Evolutionary conservation across 1,140 invertebrate species (phyloP), one percentile per base, ranked within the genome.

Genomic region (Lepidostoma basale): DNA sequence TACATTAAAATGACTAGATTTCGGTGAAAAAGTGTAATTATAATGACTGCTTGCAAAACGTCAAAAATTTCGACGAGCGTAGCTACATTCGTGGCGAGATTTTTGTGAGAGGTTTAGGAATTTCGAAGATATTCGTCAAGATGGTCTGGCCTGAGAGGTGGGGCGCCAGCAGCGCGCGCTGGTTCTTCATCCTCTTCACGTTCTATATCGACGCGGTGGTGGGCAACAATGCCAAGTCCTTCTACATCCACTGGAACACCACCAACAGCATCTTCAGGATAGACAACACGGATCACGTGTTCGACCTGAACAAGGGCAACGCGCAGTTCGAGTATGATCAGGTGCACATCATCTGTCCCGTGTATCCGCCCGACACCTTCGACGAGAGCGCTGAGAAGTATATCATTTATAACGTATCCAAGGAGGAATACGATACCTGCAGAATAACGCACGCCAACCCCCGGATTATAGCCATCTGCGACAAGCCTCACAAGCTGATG

Each of bases 261-360:
- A 91, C 90, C 26, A 92, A 93, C 79, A 91, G 75, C 83, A 97
- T 95, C 88, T 97, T 97, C 85, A 89, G 95, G 79, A 97, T 97
- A 88, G 95, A 97, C 87, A 97, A 97, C 81, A 97, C 95, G 25
- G 95, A 97, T 82, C 95, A 97, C 82, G 95, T 97, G 79, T 96
- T 97, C 78, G 95, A 97, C 81, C 92, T 97, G 69, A 97, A 97
- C 85, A 93, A 95, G 82, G 93, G 93, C 70, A 97, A 96, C 82
- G 87, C 92, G 68, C 90, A 92, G 75, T 96, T 95, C 79, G 94
- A 96, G 79, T 97, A 95, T 81, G 95, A 97, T 78, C 94, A 97
- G 84, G 94, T 96, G 71, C 96, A 97, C 78, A 94, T 97, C 78
- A 95, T 97, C 77, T 97, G 95, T 87, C 95, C 95, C 12, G 92